Conservation (phyloP, 2,797 vertebrate species). For the Thunnus albacares region DNA sequence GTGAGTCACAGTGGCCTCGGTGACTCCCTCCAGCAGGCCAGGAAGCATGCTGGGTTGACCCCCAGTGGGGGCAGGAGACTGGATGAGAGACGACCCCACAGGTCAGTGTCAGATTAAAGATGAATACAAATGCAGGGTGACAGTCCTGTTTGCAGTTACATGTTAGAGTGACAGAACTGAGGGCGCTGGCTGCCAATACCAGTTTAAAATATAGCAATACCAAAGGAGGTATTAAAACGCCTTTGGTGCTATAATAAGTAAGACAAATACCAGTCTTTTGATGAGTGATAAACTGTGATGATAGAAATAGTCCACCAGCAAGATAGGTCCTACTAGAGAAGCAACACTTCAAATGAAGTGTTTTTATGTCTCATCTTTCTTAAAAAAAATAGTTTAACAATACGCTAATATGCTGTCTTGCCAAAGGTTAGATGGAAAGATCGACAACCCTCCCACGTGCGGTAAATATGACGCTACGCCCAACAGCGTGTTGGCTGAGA, state of each 20-base stretch:
- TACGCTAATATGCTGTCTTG: too few relatives aligned
- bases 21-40: conserved; percentile 29
- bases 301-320: neutral
- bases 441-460: neutral
- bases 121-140: conserved; percentile 57
- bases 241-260: conserved; percentile 5
- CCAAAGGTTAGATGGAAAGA: neutral
- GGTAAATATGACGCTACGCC: too few relatives aligned
- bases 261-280: neutral
- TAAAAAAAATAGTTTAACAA: neutral
- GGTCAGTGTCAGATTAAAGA: conserved; percentile 60
- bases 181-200: neutral
- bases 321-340: neutral
- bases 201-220: conserved; percentile 21
- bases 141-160: conserved; percentile 38
- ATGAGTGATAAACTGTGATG: neutral
- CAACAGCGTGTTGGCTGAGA: neutral
- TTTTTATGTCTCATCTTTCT: neutral
- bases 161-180: conserved; percentile 8
- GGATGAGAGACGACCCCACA: conserved; percentile 46
- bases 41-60: conserved; percentile 11
- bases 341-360: neutral
- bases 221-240: neutral
- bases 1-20: conserved; percentile 45
- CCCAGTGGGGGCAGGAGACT: conserved; percentile 23